phyloP scores from a whole-genome alignment of 2,888 invertebrate species.

The Laothoe populi region DNA sequence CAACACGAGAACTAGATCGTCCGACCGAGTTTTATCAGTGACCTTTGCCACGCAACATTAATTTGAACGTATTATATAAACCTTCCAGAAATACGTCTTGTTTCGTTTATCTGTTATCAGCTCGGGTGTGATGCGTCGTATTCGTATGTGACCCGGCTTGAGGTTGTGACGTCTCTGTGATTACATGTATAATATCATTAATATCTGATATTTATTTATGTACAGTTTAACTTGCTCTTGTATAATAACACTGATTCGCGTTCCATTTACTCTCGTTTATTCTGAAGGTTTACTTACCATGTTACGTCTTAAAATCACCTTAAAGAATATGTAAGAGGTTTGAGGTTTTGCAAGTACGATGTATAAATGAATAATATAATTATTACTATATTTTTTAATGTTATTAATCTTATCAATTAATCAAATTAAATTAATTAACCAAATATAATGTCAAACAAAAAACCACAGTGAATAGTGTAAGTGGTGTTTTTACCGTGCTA shows the following conservation, averaged over 20 bases:
- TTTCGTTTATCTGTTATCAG: conserved; percentile 59
- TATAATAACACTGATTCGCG: conserved; percentile 6
- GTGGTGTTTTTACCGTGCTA: neutral
- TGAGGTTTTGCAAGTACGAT: too few relatives aligned
- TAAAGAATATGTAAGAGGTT: too few relatives aligned
- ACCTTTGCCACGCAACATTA: conserved; percentile 58
- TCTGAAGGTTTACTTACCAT: neutral
- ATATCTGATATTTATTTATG: conserved; percentile 2
- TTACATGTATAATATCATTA: conserved; percentile 33
- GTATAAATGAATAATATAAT: too few relatives aligned
- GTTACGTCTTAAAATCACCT: too few relatives aligned
- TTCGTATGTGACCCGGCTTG: conserved; percentile 57
- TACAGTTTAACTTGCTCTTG: conserved; percentile 17
- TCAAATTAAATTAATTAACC: too few relatives aligned
- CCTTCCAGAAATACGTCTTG: conserved; percentile 57
- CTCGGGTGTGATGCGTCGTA: conserved; percentile 54
- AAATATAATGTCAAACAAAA: too few relatives aligned
- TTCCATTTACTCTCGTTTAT: conserved; percentile 3
- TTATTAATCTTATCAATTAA: too few relatives aligned
- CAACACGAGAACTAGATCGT: conserved; percentile 38
- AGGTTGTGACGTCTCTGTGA: conserved; percentile 51
- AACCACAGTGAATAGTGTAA: too few relatives aligned
- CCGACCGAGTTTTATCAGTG: conserved; percentile 57
- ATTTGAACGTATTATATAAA: conserved; percentile 50
- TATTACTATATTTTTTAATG: too few relatives aligned